Evolutionary conservation across 2,797 vertebrate genomes (phyloP).

Genomic region (Gymnothorax reevesii): DNA sequence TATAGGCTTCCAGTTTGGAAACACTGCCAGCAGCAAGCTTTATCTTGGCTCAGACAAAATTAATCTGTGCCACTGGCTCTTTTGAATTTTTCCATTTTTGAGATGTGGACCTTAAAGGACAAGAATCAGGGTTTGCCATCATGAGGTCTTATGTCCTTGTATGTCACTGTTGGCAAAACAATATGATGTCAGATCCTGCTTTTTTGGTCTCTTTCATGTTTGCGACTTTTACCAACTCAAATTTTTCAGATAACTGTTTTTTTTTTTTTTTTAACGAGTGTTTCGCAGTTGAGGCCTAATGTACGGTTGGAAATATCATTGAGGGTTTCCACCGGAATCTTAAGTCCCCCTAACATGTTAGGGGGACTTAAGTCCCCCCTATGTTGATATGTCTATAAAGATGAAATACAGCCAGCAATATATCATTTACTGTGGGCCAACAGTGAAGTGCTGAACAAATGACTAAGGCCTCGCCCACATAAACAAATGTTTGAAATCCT

Average conservation of each 20-base stretch:
- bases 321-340: conserved; percentile 36
- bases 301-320: conserved; percentile 28
- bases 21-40: conserved; percentile 60
- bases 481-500: too few relatives aligned
- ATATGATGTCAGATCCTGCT: conserved; percentile 36
- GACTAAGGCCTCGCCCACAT: neutral
- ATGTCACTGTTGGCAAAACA: conserved; percentile 26
- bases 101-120: conserved; percentile 32
- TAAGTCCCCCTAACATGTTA: conserved; percentile 33
- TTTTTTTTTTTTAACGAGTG: conserved; percentile 38
- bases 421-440: conserved; percentile 4
- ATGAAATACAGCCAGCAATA: neutral
- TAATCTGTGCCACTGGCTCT: conserved; percentile 60
- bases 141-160: conserved; percentile 37
- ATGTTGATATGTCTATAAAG: neutral
- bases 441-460: neutral
- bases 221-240: conserved; percentile 56
- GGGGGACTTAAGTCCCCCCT: neutral
- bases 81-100: conserved; percentile 51
- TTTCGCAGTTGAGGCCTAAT: conserved; percentile 50
- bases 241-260: conserved; percentile 54
- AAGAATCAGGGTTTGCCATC: conserved; percentile 47
- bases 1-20: conserved; percentile 56
- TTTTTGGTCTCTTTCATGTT: conserved; percentile 57
- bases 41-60: conserved; percentile 61